Percentiles rank a stretch among this genome's conserved stretches.
Evolutionary conservation across 2,888 invertebrate genomes (phyloP).

Genomic region (Scaptomyza parva): DNA sequence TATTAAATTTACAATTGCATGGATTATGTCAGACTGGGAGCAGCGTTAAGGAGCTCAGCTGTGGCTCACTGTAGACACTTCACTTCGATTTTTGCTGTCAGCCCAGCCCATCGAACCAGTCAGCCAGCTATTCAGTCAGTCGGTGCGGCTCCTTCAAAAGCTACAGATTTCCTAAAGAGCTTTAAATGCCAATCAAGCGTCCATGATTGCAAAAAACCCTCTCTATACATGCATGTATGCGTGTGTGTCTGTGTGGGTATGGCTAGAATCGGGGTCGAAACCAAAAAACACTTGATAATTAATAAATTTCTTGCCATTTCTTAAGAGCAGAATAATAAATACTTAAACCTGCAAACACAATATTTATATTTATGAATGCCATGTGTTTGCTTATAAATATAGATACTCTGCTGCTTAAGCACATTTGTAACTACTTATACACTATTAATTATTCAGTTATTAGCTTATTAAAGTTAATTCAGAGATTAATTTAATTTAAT

Average conservation of each 20-base stretch:
- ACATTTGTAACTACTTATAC: too few relatives aligned
- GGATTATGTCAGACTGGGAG: slow-evolving; percentile 77
- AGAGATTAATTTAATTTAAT: too few relatives aligned
- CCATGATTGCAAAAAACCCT: slow-evolving; percentile 58
- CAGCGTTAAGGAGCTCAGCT: slow-evolving; percentile 76
- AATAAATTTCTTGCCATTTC: slow-evolving; percentile 66
- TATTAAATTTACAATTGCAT: slow-evolving; percentile 79
- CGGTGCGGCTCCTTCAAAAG: slow-evolving; percentile 40
- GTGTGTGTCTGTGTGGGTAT: slow-evolving; percentile 18
- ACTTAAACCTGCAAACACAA: background rate
- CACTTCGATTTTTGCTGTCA: slow-evolving; percentile 76
- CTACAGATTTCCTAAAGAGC: slow-evolving; percentile 69
- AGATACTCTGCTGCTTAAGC: too few relatives aligned
- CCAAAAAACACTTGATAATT: slow-evolving; percentile 63
- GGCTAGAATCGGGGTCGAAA: slow-evolving; percentile 31
- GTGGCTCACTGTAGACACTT: slow-evolving; percentile 74
- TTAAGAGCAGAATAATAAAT: slow-evolving; percentile 32
- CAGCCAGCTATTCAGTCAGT: background rate
- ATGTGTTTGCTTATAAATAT: too few relatives aligned
- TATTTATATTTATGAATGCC: too few relatives aligned
- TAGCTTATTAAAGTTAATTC: too few relatives aligned
- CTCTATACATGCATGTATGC: slow-evolving; percentile 9
- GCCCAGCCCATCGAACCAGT: slow-evolving; percentile 15
- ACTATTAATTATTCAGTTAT: too few relatives aligned
- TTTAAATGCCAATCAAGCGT: slow-evolving; percentile 77